Percentiles rank a stretch among this genome's conserved stretches.
Evolutionary conservation across 2,888 invertebrate species (phyloP).

Genomic region (Mesorhabditis belari): DNA sequence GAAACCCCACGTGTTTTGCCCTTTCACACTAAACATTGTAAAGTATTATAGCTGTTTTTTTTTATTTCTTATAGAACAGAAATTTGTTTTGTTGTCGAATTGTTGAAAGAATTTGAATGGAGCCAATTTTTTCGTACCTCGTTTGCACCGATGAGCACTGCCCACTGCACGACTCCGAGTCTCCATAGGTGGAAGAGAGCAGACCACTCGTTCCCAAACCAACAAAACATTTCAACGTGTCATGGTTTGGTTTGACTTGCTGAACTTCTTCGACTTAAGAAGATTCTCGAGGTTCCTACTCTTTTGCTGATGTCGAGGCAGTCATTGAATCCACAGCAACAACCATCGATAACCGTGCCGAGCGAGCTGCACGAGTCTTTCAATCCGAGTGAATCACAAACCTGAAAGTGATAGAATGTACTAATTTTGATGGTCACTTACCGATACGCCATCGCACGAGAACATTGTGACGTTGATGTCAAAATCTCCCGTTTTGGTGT

Average conservation of each 20-base stretch:
- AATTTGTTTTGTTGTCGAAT: not conserved
- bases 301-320: not conserved
- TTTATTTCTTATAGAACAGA: too few species aligned
- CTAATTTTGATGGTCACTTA: not conserved
- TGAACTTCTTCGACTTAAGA: not conserved
- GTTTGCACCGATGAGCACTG: not conserved
- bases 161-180: not conserved
- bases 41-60: too few species aligned
- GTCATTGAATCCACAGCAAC: not conserved
- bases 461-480: not conserved
- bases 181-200: not conserved
- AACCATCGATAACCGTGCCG: not conserved
- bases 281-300: not conserved
- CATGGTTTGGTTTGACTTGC: not conserved
- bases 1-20: conserved; percentile 17
- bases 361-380: not conserved
- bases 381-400: not conserved
- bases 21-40: not conserved
- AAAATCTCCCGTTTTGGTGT: not conserved
- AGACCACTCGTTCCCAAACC: not conserved
- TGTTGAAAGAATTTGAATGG: too few species aligned
- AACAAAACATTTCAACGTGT: not conserved
- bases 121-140: not conserved
- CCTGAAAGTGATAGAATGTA: not conserved
- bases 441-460: not conserved